A percentile compares a stretch with the other conserved stretches of the same genome.
Conservation (phyloP, 2,888 invertebrate species). For the Macrosoma leucophasiata region DNA sequence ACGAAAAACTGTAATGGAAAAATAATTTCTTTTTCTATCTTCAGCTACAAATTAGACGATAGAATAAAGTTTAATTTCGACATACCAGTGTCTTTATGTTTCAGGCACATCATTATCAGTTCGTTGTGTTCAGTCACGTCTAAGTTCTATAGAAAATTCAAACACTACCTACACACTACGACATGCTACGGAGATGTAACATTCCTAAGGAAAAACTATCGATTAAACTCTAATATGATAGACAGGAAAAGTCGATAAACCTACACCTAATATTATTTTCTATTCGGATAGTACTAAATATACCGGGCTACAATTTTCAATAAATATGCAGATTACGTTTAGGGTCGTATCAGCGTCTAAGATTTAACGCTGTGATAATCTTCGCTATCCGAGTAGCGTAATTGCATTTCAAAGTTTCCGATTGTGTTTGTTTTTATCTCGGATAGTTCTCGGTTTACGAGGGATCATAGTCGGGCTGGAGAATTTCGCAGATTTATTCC, state of each 20-base stretch:
- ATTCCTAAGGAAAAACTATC: constrained; percentile 30
- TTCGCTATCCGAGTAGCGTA: constrained; percentile 34
- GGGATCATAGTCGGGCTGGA: constrained; percentile 31
- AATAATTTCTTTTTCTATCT: no score
- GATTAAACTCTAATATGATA: constrained; percentile 24
- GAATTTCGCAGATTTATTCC: constrained; percentile 39
- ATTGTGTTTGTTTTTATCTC: constrained; percentile 22
- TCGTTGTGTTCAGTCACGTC: constrained; percentile 50
- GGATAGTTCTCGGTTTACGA: constrained; percentile 27
- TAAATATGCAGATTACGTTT: constrained; percentile 53
- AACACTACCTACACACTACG: constrained; percentile 55
- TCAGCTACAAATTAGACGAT: no score
- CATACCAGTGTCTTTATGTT: no score
- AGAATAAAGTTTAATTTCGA: no score
- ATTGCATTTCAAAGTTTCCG: constrained; percentile 29
- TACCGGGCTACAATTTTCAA: constrained; percentile 49
- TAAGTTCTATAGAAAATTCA: constrained; percentile 55
- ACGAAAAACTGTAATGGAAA: no score
- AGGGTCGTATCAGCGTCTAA: constrained; percentile 39
- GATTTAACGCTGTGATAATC: constrained; percentile 42
- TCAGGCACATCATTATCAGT: no score
- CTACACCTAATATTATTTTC: constrained; percentile 23
- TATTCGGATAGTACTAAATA: constrained; percentile 26
- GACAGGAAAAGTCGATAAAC: constrained; percentile 22
- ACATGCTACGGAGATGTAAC: constrained; percentile 50